A percentile compares a stretch with the other conserved stretches of the same genome.
Evolutionary conservation across 2,797 vertebrate genomes (phyloP).

Genomic region (Enteromius radiatus): DNA sequence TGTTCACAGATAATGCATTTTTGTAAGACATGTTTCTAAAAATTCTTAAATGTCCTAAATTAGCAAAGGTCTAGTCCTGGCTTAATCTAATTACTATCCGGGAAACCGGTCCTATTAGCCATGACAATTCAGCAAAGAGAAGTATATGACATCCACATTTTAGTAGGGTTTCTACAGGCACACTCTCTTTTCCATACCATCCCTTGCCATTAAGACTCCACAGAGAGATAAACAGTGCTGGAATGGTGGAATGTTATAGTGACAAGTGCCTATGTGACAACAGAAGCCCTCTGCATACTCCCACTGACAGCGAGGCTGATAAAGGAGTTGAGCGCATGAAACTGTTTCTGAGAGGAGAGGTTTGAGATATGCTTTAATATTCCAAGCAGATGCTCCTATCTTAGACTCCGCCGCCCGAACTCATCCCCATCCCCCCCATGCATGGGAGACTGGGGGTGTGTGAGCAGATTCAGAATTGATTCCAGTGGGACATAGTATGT

Average conservation of each 20-base stretch:
- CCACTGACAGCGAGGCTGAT: slow-evolving; percentile 3
- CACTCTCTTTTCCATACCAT: slow-evolving; percentile 23
- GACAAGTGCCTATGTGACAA: slow-evolving; percentile 43
- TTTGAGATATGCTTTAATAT: slow-evolving; percentile 62
- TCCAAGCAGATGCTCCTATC: slow-evolving; percentile 58
- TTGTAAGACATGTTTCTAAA: too few relatives aligned
- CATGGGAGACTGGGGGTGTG: slow-evolving; percentile 57
- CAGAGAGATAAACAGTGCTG: slow-evolving; percentile 19
- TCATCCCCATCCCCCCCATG: slow-evolving; percentile 33
- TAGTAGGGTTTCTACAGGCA: not conserved
- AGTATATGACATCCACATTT: not conserved
- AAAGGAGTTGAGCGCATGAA: slow-evolving; percentile 13
- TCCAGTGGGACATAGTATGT: slow-evolving; percentile 14
- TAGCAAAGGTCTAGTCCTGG: too few relatives aligned
- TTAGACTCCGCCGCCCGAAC: slow-evolving; percentile 44
- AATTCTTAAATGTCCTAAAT: too few relatives aligned
- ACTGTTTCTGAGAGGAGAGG: slow-evolving; percentile 14
- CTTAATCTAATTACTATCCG: too few relatives aligned
- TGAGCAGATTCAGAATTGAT: slow-evolving; percentile 68
- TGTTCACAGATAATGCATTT: too few relatives aligned
- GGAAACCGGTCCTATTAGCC: too few relatives aligned
- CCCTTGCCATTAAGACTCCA: slow-evolving; percentile 14
- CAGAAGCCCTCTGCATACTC: slow-evolving; percentile 17
- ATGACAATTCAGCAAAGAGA: slow-evolving; percentile 1
- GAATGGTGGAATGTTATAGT: slow-evolving; percentile 25